Base-by-base conservation (phyloP, 2,797 vertebrate species). In the Crocidura indochinensis region DNA sequence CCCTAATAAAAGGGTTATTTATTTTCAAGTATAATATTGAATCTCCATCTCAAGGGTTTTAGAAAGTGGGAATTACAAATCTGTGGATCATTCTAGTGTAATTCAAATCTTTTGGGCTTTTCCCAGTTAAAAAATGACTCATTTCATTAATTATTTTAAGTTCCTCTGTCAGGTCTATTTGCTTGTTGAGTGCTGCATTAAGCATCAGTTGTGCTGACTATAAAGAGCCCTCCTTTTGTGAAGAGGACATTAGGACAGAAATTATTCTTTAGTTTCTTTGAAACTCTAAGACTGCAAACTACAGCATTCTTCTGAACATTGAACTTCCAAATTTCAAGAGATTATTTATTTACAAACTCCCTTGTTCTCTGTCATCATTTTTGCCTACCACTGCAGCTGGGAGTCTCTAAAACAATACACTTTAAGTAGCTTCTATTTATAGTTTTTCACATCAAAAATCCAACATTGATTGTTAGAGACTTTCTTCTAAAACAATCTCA, bases 401-500 rank as follows among this genome's bases (percentile, higher is more conserved):
- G 60, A 87, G 81, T 27, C 73, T 82, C 72, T 8, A 71, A 92
- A 72, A 93, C 80, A 90, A 94, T 88, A 14, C 20, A 8, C 64
- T 78, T 88, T 88, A 90, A 94, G 71, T 82, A 91, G 38, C 56
- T 31, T 69, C 88, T 91, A 91, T 94, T 92, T 92, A 79, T 76
- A 95, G 94, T 29, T 14, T 65, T 68, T 51, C 76, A 46, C 53
- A 78, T 26, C 47, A 46, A 71, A 87, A 94, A 92, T 92, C 82
- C 69, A 93, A 96, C 79, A 79, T 9, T 47, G 74, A 86, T 71
- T 84, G 64, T 56, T 46, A 76, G 79, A 91, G 78, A 80, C 68
- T 81, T 56, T 82, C 24, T 64, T 76, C 77, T 79, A 69, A 53
- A 53, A 53, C 26, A 46, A 26, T 38, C 38, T 81, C 49, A 17